Conservation (phyloP, 1,140 invertebrate species). For the Thereuonema tuberculata region DNA sequence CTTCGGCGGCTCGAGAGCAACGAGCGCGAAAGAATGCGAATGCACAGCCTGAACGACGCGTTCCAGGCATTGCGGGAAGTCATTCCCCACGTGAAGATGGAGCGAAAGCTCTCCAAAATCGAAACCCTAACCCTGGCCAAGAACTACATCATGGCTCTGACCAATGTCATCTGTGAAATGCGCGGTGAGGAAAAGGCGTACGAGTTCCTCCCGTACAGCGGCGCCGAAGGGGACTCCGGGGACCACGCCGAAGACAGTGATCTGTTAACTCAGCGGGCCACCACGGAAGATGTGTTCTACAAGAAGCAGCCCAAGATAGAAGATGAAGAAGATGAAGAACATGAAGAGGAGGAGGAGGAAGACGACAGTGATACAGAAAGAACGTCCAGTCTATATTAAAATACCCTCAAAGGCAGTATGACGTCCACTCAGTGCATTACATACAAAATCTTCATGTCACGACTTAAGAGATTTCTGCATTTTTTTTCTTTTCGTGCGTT, state of each 20-base stretch:
- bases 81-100: constrained; percentile 73
- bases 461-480: no score
- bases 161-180: constrained; percentile 71
- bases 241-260: background rate
- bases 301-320: background rate
- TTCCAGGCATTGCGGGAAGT: constrained; percentile 75
- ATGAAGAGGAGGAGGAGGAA: background rate
- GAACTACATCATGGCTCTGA: constrained; percentile 80
- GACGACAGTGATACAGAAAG: background rate
- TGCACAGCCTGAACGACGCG: constrained; percentile 77
- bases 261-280: no score
- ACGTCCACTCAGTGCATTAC: no score
- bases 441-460: no score
- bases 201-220: constrained; percentile 22
- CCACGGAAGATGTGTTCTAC: background rate
- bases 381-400: background rate
- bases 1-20: constrained; percentile 68
- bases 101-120: constrained; percentile 69
- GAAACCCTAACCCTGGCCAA: constrained; percentile 74
- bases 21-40: constrained; percentile 70
- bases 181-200: constrained; percentile 50
- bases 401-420: no score
- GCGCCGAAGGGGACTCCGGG: background rate
- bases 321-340: no score
- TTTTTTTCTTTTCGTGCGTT: no score